phyloP scores from a whole-genome alignment of 2,113 vertebrate species.

The Notechis scutatus region DNA sequence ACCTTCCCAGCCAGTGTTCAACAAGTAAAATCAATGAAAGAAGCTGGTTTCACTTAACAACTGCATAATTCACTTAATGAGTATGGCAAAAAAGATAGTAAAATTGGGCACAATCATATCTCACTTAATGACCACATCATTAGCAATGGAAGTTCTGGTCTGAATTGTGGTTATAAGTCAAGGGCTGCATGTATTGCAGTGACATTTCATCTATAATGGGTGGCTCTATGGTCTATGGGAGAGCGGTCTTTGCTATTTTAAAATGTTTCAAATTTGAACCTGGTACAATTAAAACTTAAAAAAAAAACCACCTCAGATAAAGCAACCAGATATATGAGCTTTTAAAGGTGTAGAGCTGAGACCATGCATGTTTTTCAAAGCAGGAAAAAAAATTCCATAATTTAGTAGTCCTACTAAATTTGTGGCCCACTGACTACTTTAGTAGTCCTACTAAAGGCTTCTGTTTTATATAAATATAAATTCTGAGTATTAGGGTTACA shows the following conservation, averaged over 20 bases:
- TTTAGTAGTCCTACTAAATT: background rate
- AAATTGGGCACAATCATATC: too few relatives aligned
- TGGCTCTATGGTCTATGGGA: background rate
- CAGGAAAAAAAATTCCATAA: background rate
- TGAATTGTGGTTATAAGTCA: too few relatives aligned
- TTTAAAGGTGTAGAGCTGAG: background rate
- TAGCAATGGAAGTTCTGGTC: too few relatives aligned
- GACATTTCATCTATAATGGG: background rate
- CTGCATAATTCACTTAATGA: too few relatives aligned
- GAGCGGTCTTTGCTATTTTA: background rate
- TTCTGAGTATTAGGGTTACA: background rate
- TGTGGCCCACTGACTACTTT: too few relatives aligned
- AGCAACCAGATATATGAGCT: background rate
- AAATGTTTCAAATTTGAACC: background rate
- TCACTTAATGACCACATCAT: too few relatives aligned
- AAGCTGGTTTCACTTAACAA: too few relatives aligned
- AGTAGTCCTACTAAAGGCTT: background rate
- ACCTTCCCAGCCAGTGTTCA: too few relatives aligned
- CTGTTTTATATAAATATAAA: background rate
- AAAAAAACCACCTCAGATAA: background rate
- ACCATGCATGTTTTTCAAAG: background rate
- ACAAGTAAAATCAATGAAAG: too few relatives aligned
- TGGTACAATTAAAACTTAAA: background rate
- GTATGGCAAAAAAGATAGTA: too few relatives aligned
- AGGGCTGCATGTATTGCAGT: background rate